Conservation (phyloP, 2,113 vertebrate species). For the Anser brachyrhynchus region DNA sequence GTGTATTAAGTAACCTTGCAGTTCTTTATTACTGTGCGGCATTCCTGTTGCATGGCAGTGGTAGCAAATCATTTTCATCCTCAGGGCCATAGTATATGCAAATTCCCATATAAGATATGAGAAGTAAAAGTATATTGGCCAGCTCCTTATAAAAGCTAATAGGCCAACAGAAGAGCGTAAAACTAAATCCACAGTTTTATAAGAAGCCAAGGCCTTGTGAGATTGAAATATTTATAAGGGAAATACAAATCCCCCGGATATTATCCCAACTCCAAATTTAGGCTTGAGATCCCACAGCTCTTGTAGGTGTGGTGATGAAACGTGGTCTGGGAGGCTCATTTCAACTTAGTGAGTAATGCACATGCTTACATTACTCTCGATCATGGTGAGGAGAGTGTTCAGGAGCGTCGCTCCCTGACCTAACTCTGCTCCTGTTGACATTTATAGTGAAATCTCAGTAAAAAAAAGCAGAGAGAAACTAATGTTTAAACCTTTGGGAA, state of each 20-base stretch:
- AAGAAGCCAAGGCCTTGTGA: slow-evolving; percentile 6
- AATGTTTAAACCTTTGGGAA: neutral
- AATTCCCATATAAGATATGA: neutral
- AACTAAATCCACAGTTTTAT: slow-evolving; percentile 18
- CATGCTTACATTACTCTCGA: neutral
- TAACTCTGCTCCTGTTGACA: neutral
- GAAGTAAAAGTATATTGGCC: neutral
- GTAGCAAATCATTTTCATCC: neutral
- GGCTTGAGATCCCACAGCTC: neutral
- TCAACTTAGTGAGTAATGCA: slow-evolving; percentile 30
- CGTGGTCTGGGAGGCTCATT: neutral
- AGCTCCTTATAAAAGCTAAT: neutral
- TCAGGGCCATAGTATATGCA: neutral
- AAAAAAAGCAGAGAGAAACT: neutral
- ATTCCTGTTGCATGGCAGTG: neutral
- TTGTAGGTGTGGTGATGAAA: slow-evolving; percentile 26
- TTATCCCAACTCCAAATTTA: neutral
- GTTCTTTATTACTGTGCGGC: neutral
- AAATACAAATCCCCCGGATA: neutral
- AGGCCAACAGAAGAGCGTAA: neutral
- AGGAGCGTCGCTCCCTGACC: neutral
- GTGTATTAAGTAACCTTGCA: neutral
- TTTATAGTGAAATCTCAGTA: neutral
- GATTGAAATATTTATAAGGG: slow-evolving; percentile 5
- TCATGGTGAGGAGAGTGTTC: neutral